Evolutionary conservation across 2,113 vertebrate species (phyloP), one percentile per base, ranked within the genome.

Genomic region (Sturnus vulgaris): DNA sequence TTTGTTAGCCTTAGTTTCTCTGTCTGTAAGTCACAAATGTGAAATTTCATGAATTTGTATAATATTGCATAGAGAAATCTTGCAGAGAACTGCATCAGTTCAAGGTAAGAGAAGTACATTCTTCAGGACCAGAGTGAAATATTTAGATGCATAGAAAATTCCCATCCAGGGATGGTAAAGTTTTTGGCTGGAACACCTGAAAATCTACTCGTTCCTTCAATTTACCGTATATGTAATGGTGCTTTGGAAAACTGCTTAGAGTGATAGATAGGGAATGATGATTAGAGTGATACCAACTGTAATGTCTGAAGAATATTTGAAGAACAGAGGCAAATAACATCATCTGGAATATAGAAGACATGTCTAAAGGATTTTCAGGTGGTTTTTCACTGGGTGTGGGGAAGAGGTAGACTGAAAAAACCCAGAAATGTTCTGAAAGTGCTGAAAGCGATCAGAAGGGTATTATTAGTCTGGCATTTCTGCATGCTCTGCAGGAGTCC

Each of bases 31-130:
- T 46, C 30, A 69, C 28, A 53, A 82, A 52, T 5, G 7, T 61
- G 46, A 78, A 91, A 85, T 81, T 71, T 85, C 17, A 42, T 22
- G 10, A 35, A 31, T 49, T 66, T 50, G 3, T 66, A 22, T 11
- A 22, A 4, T 50, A 24, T 12, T 0, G 0, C 1, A 0, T 27
- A 40, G 30, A 69, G 49, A 44, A 64, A 46, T 15, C 28, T 72
- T 71, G 37, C n/a, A 56, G 44, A 75, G 10, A 71, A 42, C 12
- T 52, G 12, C 18, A 44, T 7, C 35, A 33, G 27, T 64, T 84
- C 37, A 64, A 55, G 37, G 19, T 18, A 84, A 71, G 59, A 86
- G 24, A 56, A 11, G 7, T 12, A 61, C 40, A 47, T 61, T 85
- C 25, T 52, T 91, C 57, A 76, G 23, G 16, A n/a, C 10, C 33